Percentiles rank a stretch among this genome's conserved stretches.
Evolutionary conservation across 2,113 vertebrate species (phyloP).

Genomic region (Gadus macrocephalus): DNA sequence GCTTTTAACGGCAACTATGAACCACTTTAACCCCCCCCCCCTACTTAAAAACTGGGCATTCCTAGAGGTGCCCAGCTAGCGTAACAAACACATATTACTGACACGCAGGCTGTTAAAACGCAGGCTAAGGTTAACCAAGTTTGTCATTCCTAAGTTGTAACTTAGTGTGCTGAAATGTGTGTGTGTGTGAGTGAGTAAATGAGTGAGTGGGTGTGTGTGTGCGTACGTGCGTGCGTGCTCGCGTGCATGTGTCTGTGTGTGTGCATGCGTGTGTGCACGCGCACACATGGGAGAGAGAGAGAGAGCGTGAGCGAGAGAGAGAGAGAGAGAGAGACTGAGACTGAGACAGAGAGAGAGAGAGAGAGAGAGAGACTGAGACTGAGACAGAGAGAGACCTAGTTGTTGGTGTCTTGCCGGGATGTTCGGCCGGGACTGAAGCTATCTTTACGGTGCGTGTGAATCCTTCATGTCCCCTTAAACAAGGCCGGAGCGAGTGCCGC

Average conservation of each 20-base stretch:
- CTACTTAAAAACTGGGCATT: conserved; percentile 40
- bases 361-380: no score
- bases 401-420: conserved; percentile 35
- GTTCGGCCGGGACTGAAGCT: conserved; percentile 32
- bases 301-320: no score
- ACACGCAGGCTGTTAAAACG: conserved; percentile 20
- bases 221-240: no score
- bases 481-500: conserved; percentile 59
- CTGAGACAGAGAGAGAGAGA: no score
- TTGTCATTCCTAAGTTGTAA: conserved; percentile 37
- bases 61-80: conserved; percentile 15
- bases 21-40: conserved; percentile 2
- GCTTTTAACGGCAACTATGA: conserved; percentile 4
- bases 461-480: conserved; percentile 67
- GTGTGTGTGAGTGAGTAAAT: no score
- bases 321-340: no score
- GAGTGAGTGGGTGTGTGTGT: no score
- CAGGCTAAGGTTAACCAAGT: conserved; percentile 49
- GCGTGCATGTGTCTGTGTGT: neutral
- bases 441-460: conserved; percentile 49
- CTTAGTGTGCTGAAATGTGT: conserved; percentile 5
- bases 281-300: no score
- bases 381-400: neutral
- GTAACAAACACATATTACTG: conserved; percentile 11
- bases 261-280: no score